These are phyloP conservation scores for Poeciliopsis infans DNA, from an alignment of 2,797 vertebrate species.

Conservation along the genomic window DNA sequence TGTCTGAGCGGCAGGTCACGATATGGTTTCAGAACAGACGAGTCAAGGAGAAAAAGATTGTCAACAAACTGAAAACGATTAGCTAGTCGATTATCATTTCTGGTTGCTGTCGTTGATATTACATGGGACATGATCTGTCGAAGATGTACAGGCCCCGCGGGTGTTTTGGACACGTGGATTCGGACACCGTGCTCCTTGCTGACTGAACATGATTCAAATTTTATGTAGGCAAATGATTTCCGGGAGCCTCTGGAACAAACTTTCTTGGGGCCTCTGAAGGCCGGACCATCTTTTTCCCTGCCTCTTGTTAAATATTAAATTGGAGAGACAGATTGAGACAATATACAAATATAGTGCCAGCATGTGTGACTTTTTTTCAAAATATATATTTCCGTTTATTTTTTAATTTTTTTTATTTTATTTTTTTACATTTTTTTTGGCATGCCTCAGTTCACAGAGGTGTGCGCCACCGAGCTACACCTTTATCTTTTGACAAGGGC, in stretches of 20 bases:
- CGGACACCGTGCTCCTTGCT: constrained; percentile 42
- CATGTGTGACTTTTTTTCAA: constrained; percentile 47
- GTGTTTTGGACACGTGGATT: constrained; percentile 50
- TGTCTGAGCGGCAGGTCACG: constrained; percentile 97
- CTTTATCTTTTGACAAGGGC: constrained; percentile 68
- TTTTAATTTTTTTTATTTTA: not conserved
- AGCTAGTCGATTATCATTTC: constrained; percentile 85
- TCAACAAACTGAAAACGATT: constrained; percentile 96
- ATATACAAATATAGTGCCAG: constrained; percentile 37
- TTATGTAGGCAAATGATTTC: constrained; percentile 58
- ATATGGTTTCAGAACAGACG: constrained; percentile 99
- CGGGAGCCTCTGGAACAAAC: constrained; percentile 62
- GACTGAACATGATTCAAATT: constrained; percentile 64
- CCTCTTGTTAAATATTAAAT: constrained; percentile 58
- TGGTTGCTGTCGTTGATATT: constrained; percentile 8
- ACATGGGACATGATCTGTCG: constrained; percentile 53
- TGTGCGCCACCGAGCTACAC: constrained; percentile 71
- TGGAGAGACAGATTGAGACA: constrained; percentile 37
- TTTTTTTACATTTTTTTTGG: constrained; percentile 32
- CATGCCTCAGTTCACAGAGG: constrained; percentile 65
- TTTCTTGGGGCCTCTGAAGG: constrained; percentile 32
- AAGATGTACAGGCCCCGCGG: constrained; percentile 25
- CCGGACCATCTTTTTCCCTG: constrained; percentile 36
- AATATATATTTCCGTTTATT: not conserved
- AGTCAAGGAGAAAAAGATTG: constrained; percentile 99